Conservation (phyloP, 2,888 invertebrate genomes). For the Dugesia japonica region DNA sequence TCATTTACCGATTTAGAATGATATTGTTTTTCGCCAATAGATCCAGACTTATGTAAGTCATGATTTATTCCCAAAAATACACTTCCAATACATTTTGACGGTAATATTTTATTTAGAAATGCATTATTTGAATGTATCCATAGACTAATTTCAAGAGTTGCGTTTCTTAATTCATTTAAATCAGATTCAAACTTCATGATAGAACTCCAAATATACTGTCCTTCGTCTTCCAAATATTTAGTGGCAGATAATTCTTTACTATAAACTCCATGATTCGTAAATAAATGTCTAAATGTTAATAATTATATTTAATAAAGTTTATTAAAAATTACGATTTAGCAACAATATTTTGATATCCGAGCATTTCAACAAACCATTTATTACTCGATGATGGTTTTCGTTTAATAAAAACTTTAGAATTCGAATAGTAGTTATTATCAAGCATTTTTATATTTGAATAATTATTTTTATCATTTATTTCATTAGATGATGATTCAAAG, state of each 20-base stretch:
- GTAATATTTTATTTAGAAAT: not conserved
- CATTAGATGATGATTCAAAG: not conserved
- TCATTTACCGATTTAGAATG: conserved; percentile 12
- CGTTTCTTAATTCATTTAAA: not conserved
- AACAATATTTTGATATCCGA: not conserved
- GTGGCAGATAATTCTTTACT: not conserved
- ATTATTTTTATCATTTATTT: not conserved
- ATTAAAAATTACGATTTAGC: not conserved
- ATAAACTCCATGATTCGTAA: conserved; percentile 7
- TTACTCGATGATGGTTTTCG: not conserved
- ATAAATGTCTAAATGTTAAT: conserved; percentile 12
- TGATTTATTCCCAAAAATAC: not conserved
- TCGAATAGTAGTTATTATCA: not conserved
- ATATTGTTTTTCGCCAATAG: not conserved
- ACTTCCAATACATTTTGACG: not conserved
- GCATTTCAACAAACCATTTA: not conserved
- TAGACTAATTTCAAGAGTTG: not conserved
- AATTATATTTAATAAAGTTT: not conserved
- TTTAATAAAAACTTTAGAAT: not conserved
- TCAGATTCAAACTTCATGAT: not conserved
- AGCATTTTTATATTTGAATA: not conserved
- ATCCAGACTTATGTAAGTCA: not conserved
- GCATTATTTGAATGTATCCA: conserved; percentile 15
- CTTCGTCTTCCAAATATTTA: not conserved
- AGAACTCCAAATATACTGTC: not conserved